Evolutionary conservation across 2,113 vertebrate species (phyloP), one percentile per base, ranked within the genome.

Genomic region (Orcinus orca): DNA sequence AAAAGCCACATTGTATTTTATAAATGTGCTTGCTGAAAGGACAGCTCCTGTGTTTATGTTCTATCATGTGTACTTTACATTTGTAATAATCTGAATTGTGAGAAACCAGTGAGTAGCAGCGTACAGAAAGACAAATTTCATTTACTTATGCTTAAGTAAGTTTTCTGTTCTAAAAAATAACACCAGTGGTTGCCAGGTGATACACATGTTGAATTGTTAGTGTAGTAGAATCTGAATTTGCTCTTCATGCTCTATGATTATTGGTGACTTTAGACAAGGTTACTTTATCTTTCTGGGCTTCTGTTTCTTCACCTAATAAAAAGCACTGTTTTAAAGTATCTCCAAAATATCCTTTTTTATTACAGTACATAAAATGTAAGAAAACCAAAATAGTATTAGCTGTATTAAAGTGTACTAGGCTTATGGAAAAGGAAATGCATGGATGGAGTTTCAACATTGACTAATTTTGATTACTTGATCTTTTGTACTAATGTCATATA

Each of bases 1-100:
- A 76, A 92, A 88, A 85, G 31, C 53, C 55, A 55, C 15, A 23
- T 23, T 96, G 58, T 44, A 36, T 88, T 95, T 97, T 87, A 86
- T 26, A 90, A 96, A 44, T 31, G 26, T 8, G 3, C 36, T 73
- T 58, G 73, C 65, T 74, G 47, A 90, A 77, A 71, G 47, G 79
- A 80, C 31, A 81, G 58, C 67, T 88, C 10, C 71, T 71, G 15
- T 95, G 38, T 85, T 92, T 88, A n/a, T 93, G 41, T 68, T 26
- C 36, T 31, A 11, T 33, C 38, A 9, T 33, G 15, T 63, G 21
- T 68, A 33, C 77, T 88, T 82, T 60, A 83, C 8, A 3, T 88
- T 87, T 82, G 18, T 58, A 58, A 26, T 83, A 67, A 60, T 50
- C 10, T 88, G 36, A 74, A 74, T 67, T 83, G 33, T 31, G 31